Evolutionary conservation across 2,797 vertebrate species (phyloP), one percentile per base, ranked within the genome.

Genomic region (Eupleurogrammus muticus): DNA sequence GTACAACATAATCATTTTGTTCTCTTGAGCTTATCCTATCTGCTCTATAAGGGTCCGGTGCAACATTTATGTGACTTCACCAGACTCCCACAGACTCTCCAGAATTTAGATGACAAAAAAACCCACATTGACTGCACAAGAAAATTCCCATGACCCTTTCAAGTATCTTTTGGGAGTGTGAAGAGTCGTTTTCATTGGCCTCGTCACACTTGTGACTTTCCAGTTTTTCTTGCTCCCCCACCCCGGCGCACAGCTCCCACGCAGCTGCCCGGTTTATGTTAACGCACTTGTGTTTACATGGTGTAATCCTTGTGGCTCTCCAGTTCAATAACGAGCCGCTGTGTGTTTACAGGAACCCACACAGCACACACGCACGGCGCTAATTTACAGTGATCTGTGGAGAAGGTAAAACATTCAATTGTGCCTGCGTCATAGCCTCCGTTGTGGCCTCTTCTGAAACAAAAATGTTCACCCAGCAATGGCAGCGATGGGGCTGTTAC

Each of bases 331-430:
- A 77, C 46, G 10, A 63, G 53, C 74, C 63, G 17, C 28, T 64
- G 70, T 86, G 77, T 82, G 40, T 44, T 87, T 88, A 86, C 47
- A 68, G 28, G 42, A 77, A 66, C 70, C 76, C 67, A 77, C 79
- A 83, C 32, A 44, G 77, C 51, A 49, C 72, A 80, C 80, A 88
- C 56, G 66, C 70, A 73, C 69, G 44, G 47, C 44, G 28, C 69
- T 52, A 49, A 82, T 83, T 83, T 76, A 73, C 63, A 48, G 60
- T 44, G 60, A 66, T 78, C 53, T 71, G 66, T 47, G 32, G 55
- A 66, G 57, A 79, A 69, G 66, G 54, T 76, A 66, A 83, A 84
- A 83, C 72, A 82, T 75, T 71, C 36, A 34, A 50, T 47, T 69
- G 57, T 75, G 64, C 66, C 66, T 87, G 77, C 76, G 84, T 89